Evolutionary conservation across 2,113 vertebrate genomes (phyloP).

Genomic region (Triplophysa dalaica): DNA sequence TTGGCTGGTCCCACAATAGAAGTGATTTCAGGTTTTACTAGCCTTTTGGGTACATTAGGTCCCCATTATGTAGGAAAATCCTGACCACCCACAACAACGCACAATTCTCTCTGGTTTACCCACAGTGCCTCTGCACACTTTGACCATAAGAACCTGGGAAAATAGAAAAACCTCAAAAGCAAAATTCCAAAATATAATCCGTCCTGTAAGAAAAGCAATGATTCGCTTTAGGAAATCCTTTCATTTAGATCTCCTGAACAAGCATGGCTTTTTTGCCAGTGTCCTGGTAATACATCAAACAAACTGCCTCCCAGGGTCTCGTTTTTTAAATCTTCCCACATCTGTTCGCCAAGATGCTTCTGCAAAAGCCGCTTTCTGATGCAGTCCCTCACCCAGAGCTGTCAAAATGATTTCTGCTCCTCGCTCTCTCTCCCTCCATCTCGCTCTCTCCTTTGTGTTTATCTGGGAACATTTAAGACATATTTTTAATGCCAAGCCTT

Average conservation of each 20-base stretch:
- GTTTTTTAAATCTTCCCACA: constrained; percentile 50
- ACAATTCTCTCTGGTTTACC: neutral
- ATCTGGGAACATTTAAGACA: constrained; percentile 42
- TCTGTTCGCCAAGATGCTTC: constrained; percentile 27
- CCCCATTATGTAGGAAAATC: neutral
- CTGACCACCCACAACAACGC: neutral
- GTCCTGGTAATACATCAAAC: constrained; percentile 48
- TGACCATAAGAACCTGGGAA: constrained; percentile 3
- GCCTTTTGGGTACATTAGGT: constrained; percentile 1
- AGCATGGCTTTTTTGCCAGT: constrained; percentile 29
- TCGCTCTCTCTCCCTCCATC: constrained; percentile 17
- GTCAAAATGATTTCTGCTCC: constrained; percentile 53
- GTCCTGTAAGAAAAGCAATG: constrained; percentile 38
- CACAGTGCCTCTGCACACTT: constrained; percentile 13
- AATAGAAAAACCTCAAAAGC: constrained; percentile 29
- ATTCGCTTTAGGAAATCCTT: constrained; percentile 43
- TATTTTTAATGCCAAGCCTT: constrained; percentile 40
- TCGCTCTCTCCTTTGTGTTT: constrained; percentile 38
- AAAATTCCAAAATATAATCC: constrained; percentile 45
- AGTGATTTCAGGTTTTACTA: constrained; percentile 5
- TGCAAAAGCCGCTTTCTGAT: constrained; percentile 46
- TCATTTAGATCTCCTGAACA: constrained; percentile 45
- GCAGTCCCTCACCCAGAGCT: constrained; percentile 54
- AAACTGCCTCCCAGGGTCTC: constrained; percentile 53
- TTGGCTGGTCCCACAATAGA: neutral